Conservation (phyloP, 64 coral and sea anemone genomes). For the Stichodactyla mertensii region DNA sequence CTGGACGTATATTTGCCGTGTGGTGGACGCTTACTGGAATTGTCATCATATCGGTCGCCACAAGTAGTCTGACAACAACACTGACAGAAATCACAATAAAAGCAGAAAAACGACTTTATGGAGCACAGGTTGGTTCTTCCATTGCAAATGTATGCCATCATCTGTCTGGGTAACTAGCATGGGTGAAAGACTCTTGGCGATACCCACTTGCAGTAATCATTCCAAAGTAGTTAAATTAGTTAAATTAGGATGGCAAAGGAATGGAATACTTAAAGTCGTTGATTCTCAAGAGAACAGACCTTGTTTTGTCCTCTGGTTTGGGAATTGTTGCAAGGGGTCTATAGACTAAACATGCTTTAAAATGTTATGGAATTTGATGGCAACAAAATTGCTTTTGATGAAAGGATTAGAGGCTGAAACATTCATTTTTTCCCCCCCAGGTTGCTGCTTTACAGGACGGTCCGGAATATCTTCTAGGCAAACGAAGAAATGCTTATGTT, state of each 20-base stretch:
- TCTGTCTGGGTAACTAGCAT: no score
- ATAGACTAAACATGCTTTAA: neutral
- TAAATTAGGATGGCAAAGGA: no score
- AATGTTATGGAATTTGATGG: no score
- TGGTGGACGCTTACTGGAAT: conserved; percentile 52
- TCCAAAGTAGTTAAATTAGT: no score
- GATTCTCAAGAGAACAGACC: no score
- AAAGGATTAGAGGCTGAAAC: no score
- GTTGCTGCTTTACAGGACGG: conserved; percentile 41
- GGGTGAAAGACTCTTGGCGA: no score
- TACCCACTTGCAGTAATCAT: no score
- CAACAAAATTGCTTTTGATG: no score
- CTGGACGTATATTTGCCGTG: conserved; percentile 50
- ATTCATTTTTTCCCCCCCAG: neutral
- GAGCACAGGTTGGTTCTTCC: conserved; percentile 19
- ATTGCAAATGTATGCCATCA: no score
- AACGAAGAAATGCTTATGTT: conserved; percentile 26
- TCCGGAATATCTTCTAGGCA: conserved; percentile 40
- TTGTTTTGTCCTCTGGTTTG: neutral
- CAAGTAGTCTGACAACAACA: conserved; percentile 37
- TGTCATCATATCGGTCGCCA: conserved; percentile 45
- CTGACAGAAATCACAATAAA: conserved; percentile 41
- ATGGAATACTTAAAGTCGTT: no score
- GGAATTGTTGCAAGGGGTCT: neutral
- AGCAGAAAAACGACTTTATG: conserved; percentile 17